Percentiles rank a stretch among this genome's conserved stretches.
phyloP scores from a whole-genome alignment of 2,797 vertebrate genomes.

The Arremon brunneinucha region DNA sequence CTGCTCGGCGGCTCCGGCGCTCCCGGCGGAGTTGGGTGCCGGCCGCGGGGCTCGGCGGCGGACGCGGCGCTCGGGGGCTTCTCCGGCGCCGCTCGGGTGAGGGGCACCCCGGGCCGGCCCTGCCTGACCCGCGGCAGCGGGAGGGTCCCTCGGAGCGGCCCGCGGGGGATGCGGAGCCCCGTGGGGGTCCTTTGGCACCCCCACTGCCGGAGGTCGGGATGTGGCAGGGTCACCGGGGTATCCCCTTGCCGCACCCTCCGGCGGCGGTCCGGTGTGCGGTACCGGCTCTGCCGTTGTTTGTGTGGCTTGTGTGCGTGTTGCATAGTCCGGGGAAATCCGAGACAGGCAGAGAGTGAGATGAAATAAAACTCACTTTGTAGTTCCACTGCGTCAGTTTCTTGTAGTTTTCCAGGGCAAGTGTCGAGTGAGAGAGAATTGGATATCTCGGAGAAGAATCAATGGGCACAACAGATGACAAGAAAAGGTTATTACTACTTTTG shows the following conservation, averaged over 20 bases:
- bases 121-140: neutral
- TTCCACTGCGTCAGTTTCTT: neutral
- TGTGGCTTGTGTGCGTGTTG: neutral
- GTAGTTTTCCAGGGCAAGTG: neutral
- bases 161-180: neutral
- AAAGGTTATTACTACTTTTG: neutral
- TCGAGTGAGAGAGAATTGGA: neutral
- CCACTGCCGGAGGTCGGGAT: rapidly evolving
- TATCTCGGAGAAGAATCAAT: neutral
- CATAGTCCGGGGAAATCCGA: neutral
- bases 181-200: neutral
- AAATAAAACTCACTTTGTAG: constrained; percentile 13
- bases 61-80: neutral
- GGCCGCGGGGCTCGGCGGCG: neutral
- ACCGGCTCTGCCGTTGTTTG: neutral
- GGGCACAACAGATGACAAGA: neutral
- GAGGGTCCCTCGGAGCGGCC: neutral
- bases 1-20: neutral
- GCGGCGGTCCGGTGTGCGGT: neutral
- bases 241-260: neutral
- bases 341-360: neutral
- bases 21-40: neutral
- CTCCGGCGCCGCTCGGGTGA: neutral
- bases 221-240: rapidly evolving
- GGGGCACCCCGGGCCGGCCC: neutral